A percentile compares a stretch with the other conserved stretches of the same genome.
phyloP scores from a whole-genome alignment of 2,888 invertebrate genomes.

The Lepidocyrtinus sp. region DNA sequence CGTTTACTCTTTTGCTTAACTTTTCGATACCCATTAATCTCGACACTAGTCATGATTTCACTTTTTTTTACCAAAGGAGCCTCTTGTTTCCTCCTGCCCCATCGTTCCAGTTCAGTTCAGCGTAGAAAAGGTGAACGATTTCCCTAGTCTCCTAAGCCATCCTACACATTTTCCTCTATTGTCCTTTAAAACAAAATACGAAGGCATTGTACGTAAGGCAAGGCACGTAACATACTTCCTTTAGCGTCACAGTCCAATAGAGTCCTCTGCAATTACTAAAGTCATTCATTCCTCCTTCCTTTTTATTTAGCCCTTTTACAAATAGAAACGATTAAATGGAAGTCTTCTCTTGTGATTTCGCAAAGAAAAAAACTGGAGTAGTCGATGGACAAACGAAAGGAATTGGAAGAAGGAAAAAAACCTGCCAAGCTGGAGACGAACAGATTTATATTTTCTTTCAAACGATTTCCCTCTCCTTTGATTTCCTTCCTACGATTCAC shows the following conservation, averaged over 20 bases:
- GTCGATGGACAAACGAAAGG: constrained; percentile 1
- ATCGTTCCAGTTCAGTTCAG: background rate
- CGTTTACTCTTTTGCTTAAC: constrained; percentile 50
- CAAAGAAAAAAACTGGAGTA: constrained; percentile 1
- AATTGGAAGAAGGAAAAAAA: background rate
- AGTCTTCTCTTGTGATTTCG: constrained; percentile 5
- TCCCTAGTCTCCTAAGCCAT: constrained; percentile 16
- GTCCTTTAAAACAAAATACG: background rate
- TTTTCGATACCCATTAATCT: constrained; percentile 54
- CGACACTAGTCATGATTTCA: constrained; percentile 18
- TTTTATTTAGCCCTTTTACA: constrained; percentile 34
- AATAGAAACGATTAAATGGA: constrained; percentile 38
- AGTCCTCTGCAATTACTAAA: constrained; percentile 36
- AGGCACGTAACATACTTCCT: background rate
- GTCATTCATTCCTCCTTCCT: constrained; percentile 2
- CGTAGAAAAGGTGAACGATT: constrained; percentile 3
- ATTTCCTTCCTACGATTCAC: constrained; percentile 22
- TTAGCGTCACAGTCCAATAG: background rate
- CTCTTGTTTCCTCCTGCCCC: constrained; percentile 13
- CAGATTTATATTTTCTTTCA: constrained; percentile 26
- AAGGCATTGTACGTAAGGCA: background rate
- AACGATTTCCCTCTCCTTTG: background rate
- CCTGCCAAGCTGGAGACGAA: constrained; percentile 2
- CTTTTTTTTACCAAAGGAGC: too few species aligned
- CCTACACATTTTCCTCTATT: background rate